These are phyloP conservation scores for Dendrolimus punctatus DNA, from an alignment of 1,140 invertebrate genomes.

Conservation along the genomic window DNA sequence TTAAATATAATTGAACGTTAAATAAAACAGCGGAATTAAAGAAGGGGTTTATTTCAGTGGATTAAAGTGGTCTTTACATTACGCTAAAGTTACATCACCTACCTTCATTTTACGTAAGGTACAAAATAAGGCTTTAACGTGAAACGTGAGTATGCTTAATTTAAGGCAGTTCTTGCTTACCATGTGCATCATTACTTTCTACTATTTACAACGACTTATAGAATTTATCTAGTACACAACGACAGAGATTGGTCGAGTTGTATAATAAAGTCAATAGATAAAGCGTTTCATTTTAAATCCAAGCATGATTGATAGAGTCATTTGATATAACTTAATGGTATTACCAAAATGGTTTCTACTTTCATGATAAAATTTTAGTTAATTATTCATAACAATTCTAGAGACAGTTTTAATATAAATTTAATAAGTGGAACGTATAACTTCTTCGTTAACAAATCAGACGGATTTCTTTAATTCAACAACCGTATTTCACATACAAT, in stretches of 20 bases:
- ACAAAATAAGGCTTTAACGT: slow-evolving; percentile 69
- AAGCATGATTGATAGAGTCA: slow-evolving; percentile 12
- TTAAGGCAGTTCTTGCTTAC: slow-evolving; percentile 57
- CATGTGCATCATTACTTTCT: slow-evolving; percentile 31
- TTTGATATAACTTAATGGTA: too few species aligned
- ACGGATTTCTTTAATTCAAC: too few species aligned
- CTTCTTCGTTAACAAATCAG: too few species aligned
- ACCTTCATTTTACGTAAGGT: slow-evolving; percentile 41
- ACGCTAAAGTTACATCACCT: slow-evolving; percentile 4
- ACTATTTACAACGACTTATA: slow-evolving; percentile 47
- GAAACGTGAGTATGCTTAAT: slow-evolving; percentile 62
- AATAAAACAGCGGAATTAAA: slow-evolving; percentile 7
- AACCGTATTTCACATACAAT: too few species aligned
- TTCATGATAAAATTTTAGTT: too few species aligned
- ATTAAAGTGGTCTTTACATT: slow-evolving; percentile 16
- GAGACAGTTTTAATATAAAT: slow-evolving; percentile 4
- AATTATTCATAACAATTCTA: slow-evolving; percentile 1
- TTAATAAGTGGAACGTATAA: not conserved
- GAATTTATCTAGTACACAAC: slow-evolving; percentile 20
- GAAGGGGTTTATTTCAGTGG: slow-evolving; percentile 20
- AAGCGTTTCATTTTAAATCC: slow-evolving; percentile 34
- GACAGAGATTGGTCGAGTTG: slow-evolving; percentile 44
- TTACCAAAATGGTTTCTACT: too few species aligned
- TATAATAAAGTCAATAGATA: slow-evolving; percentile 27
- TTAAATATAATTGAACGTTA: not conserved